phyloP scores from a whole-genome alignment of 2,113 vertebrate genomes.

The Micromys minutus region DNA sequence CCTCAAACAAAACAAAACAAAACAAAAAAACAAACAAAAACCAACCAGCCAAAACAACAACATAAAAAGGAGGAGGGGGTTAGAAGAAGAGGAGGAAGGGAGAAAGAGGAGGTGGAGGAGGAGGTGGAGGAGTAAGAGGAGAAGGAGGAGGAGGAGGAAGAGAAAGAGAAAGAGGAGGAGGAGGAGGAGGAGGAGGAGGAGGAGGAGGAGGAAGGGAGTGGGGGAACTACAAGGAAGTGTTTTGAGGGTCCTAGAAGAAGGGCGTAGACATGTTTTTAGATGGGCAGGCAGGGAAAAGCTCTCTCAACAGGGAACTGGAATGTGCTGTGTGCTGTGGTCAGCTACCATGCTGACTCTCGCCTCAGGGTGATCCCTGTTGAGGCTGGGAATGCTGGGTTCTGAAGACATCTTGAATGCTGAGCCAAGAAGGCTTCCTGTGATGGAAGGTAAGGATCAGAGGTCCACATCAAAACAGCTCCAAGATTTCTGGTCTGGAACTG shows the following conservation, averaged over 20 bases:
- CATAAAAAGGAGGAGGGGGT: too few species aligned
- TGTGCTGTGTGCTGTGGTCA: background rate
- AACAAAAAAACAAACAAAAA: background rate
- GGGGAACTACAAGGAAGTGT: background rate
- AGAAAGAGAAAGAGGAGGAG: background rate
- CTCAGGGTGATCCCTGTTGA: background rate
- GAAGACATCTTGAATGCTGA: background rate
- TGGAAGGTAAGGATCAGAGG: background rate
- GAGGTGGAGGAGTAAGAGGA: too few species aligned
- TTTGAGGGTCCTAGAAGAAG: background rate
- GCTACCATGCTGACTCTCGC: background rate
- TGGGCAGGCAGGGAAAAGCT: background rate
- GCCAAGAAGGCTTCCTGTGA: background rate
- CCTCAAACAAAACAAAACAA: background rate
- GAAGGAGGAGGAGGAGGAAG: background rate
- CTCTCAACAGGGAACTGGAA: background rate
- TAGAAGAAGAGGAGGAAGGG: too few species aligned
- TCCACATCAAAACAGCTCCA: background rate
- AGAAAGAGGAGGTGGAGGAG: background rate
- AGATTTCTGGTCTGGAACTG: background rate
- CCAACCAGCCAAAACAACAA: too few species aligned
- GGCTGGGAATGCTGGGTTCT: background rate
- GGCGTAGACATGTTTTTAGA: background rate
- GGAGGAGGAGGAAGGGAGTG: background rate
- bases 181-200: too few species aligned